Evolutionary conservation across 2,888 invertebrate species (phyloP).

Genomic region (Acronicta alni): DNA sequence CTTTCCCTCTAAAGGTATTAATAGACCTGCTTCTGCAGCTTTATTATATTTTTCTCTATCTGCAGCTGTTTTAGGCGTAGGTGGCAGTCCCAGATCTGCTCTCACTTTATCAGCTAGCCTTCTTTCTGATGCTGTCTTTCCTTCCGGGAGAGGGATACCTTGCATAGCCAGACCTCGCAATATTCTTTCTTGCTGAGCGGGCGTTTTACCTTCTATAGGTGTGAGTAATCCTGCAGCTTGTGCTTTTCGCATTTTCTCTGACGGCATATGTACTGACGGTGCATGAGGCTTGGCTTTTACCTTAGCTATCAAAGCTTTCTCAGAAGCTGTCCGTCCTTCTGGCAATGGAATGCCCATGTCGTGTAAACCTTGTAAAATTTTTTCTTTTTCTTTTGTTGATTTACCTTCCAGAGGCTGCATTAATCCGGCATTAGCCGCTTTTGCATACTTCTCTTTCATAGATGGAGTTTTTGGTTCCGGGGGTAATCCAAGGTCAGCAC

Average conservation of each 20-base stretch:
- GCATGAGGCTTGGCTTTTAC: conserved; percentile 2
- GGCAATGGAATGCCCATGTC: conserved; percentile 9
- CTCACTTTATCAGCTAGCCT: conserved; percentile 58
- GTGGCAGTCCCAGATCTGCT: conserved; percentile 59
- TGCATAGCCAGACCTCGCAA: conserved; percentile 26
- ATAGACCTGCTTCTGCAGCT: conserved; percentile 10
- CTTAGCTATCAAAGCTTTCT: conserved; percentile 26
- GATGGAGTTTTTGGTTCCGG: conserved; percentile 19
- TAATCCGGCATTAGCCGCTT: conserved; percentile 2
- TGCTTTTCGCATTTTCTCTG: conserved; percentile 15
- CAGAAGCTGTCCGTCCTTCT: conserved; percentile 17
- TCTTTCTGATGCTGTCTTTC: conserved; percentile 34
- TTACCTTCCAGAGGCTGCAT: conserved; percentile 25
- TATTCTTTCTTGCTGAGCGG: conserved; percentile 50
- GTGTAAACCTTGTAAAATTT: conserved; percentile 13
- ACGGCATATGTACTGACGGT: not conserved
- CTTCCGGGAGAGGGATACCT: conserved; percentile 26
- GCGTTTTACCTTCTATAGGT: conserved; percentile 46
- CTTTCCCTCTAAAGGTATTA: conserved; percentile 16
- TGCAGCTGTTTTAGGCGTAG: conserved; percentile 54
- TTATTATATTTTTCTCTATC: conserved; percentile 41
- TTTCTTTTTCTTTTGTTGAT: conserved; percentile 19
- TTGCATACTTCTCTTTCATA: conserved; percentile 11
- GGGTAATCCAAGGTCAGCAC: conserved; percentile 31
- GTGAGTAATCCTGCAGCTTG: conserved; percentile 24